A percentile compares a stretch with the other conserved stretches of the same genome.
Evolutionary conservation across 2,113 vertebrate genomes (phyloP).

Genomic region (Ranitomeya imitator): DNA sequence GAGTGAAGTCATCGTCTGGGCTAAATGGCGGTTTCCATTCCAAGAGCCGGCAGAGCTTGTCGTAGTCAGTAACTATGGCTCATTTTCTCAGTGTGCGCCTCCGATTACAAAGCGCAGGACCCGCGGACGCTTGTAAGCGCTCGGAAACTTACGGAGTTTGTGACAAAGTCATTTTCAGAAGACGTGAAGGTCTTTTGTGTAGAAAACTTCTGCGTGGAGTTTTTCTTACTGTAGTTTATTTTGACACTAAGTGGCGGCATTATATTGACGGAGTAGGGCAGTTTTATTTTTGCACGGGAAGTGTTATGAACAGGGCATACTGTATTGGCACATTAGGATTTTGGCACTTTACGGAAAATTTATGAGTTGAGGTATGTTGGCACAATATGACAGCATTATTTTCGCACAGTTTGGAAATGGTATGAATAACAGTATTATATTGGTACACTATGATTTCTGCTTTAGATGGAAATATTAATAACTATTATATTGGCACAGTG

Average conservation of each 20-base stretch:
- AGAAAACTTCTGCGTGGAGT: not conserved
- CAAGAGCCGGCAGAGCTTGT: not conserved
- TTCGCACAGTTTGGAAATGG: not conserved
- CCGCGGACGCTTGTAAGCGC: not conserved
- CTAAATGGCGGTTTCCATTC: conserved; percentile 15
- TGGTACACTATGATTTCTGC: too few species aligned
- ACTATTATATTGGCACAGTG: too few species aligned
- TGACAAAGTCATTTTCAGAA: not conserved
- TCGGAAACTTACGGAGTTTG: not conserved
- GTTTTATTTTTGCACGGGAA: not conserved
- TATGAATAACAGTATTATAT: not conserved
- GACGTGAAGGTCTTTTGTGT: not conserved
- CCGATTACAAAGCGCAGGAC: not conserved
- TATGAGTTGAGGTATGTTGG: not conserved
- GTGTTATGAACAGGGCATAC: too few species aligned
- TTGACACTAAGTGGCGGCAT: not conserved
- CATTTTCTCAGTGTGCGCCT: conserved; percentile 9
- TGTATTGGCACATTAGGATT: not conserved
- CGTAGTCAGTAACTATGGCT: not conserved
- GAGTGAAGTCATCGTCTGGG: conserved; percentile 1
- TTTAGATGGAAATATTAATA: too few species aligned
- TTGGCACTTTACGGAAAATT: not conserved
- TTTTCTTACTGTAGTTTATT: not conserved
- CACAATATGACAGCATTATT: not conserved
- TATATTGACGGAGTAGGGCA: too few species aligned